A percentile compares a stretch with the other conserved stretches of the same genome.
phyloP scores from a whole-genome alignment of 2,113 vertebrate genomes.

The Oncorhynchus mykiss region DNA sequence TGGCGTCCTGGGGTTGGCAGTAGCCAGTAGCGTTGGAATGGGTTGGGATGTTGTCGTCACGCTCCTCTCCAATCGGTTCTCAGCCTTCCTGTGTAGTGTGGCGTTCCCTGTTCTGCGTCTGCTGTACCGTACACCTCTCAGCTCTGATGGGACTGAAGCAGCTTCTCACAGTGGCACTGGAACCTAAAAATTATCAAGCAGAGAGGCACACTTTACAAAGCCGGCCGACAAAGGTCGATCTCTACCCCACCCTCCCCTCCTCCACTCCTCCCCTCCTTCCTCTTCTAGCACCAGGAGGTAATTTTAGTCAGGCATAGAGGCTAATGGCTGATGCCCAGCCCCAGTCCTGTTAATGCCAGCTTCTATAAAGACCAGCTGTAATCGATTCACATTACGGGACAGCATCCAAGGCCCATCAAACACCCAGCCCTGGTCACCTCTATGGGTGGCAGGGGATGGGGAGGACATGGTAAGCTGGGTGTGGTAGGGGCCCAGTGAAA shows the following conservation, averaged over 20 bases:
- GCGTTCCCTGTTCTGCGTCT: neutral
- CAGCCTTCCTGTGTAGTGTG: neutral
- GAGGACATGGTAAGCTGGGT: neutral
- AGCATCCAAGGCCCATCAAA: neutral
- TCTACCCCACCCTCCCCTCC: neutral
- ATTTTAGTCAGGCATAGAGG: slow-evolving; percentile 50
- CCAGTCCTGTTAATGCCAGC: slow-evolving; percentile 50
- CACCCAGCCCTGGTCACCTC: neutral
- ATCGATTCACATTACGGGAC: slow-evolving; percentile 46
- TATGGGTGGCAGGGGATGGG: neutral
- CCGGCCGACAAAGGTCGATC: neutral
- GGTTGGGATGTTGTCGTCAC: neutral
- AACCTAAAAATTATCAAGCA: slow-evolving; percentile 22
- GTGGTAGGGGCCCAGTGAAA: neutral
- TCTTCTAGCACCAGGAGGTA: slow-evolving; percentile 24
- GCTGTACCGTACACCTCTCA: neutral
- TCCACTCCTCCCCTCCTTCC: neutral
- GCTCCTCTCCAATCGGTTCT: neutral
- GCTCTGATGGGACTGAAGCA: neutral
- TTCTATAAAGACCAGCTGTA: slow-evolving; percentile 54
- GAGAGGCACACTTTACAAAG: slow-evolving; percentile 1
- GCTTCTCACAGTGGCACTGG: neutral
- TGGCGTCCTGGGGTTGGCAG: slow-evolving; percentile 7
- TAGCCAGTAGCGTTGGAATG: neutral
- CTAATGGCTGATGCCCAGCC: slow-evolving; percentile 37